Base-by-base conservation (phyloP, 1,140 invertebrate species). In the Drosophila baimaii region DNA sequence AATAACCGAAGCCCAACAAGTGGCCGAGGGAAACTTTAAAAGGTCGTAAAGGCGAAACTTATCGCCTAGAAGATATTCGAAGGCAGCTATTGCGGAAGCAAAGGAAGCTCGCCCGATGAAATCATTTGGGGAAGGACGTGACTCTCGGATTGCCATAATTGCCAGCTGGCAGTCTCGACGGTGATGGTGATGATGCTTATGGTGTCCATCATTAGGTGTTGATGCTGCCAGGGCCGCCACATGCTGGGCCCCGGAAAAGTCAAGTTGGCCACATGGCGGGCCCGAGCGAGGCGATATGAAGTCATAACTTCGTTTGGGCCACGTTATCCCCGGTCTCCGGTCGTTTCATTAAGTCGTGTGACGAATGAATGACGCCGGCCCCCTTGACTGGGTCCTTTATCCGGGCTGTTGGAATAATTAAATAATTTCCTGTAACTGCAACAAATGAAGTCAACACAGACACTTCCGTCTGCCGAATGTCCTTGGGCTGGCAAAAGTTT, bases 91-190 rank as follows among this genome's bases (percentile, higher is more conserved):
- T 31, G 41, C 57, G 39, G 49, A 52, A 33, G 49, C 54, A 25
- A 57, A 77, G 61, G 63, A 33, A 54, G 57, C 29, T 37, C 46
- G 41, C 43, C 64, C 69, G 83, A 85, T 85, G 74, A 85, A 85
- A 85, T 78, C 74, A 79, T 81, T 85, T 78, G 29, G 61, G 57
- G 54, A 71, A 77, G 82, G 61, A 86, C 82, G 82, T 85, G 82
- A 85, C 82, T 79, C 43, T 75, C 39, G 82, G 54, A 78, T 81
- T 68, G 74, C 77, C 69, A 81, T 85, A 85, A 85, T 85, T 85
- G 81, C 78, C 75, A 61, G 43, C 72, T 59, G 52, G 44, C 69
- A 39, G 66, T 56, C 64, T 73, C 64, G 73, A 84, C 80, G 81
- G 29, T 9, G 49, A 33, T 52, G 49, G 19, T 23, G 51, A 54